Conservation (phyloP, 2,113 vertebrate species). For the Reinhardtius hippoglossoides region DNA sequence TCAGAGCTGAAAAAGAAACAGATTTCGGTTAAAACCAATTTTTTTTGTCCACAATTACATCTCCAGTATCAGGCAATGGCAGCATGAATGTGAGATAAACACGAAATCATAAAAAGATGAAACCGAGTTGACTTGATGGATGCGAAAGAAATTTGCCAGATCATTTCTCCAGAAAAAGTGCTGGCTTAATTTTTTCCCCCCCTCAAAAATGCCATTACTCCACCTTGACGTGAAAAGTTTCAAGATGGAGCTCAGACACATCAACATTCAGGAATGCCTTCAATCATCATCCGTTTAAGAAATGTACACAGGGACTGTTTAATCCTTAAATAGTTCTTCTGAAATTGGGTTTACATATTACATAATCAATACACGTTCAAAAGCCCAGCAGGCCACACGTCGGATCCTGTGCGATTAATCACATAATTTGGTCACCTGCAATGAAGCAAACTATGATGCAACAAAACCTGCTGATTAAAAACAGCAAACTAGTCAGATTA, state of each 20-base stretch:
- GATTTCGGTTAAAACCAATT: conserved; percentile 22
- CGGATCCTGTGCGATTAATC: conserved; percentile 33
- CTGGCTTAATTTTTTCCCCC: neutral
- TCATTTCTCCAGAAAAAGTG: conserved; percentile 8
- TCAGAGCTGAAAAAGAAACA: conserved; percentile 27
- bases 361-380: neutral
- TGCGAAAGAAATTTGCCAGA: conserved; percentile 10
- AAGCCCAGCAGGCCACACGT: conserved; percentile 8
- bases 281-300: conserved; percentile 13
- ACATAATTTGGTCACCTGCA: conserved; percentile 66
- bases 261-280: conserved; percentile 70
- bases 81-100: conserved; percentile 24
- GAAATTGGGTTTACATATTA: conserved; percentile 28
- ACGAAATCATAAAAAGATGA: conserved; percentile 3
- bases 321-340: conserved; percentile 29
- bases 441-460: conserved; percentile 58
- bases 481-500: conserved; percentile 38
- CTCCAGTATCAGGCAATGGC: conserved; percentile 33
- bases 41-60: conserved; percentile 22
- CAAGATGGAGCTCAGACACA: conserved; percentile 17
- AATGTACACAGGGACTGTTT: conserved; percentile 23
- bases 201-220: conserved; percentile 5
- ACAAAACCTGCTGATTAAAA: conserved; percentile 55
- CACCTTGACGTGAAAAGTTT: conserved; percentile 18
- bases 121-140: conserved; percentile 10